A percentile compares a stretch with the other conserved stretches of the same genome.
phyloP scores from a whole-genome alignment of 2,113 vertebrate genomes.

The Thunnus maccoyii region DNA sequence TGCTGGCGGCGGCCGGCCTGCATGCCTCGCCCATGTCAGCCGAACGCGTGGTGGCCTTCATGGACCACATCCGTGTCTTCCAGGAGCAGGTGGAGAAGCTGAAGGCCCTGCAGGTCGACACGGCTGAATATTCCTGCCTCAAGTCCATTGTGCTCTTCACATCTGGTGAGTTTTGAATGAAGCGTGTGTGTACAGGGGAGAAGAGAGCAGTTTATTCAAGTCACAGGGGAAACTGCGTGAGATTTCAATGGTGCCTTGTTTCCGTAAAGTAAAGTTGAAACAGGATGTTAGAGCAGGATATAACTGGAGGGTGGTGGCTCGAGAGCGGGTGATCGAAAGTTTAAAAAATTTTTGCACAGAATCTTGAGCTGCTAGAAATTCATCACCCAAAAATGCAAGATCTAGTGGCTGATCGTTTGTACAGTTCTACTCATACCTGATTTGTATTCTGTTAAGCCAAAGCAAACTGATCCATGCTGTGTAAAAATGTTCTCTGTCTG shows the following conservation, averaged over 20 bases:
- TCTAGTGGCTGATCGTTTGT: not conserved
- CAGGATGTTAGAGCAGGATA: not conserved
- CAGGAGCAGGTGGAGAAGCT: conserved; percentile 93
- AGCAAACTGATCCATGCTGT: too few relatives aligned
- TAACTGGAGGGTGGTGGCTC: not conserved
- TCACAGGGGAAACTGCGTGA: not conserved
- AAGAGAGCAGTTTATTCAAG: too few relatives aligned
- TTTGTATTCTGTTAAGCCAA: not conserved
- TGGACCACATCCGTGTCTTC: conserved; percentile 92
- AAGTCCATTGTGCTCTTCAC: conserved; percentile 91
- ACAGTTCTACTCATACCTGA: not conserved
- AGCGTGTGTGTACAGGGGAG: not conserved
- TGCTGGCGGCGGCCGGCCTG: conserved; percentile 89
- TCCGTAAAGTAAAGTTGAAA: not conserved
- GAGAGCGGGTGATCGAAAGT: not conserved
- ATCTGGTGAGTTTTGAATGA: conserved; percentile 82
- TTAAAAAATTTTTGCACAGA: not conserved
- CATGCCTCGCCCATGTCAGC: conserved; percentile 90
- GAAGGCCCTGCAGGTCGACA: conserved; percentile 90
- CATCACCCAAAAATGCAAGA: not conserved
- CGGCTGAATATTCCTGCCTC: conserved; percentile 90
- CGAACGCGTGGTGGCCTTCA: conserved; percentile 89
- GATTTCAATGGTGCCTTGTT: not conserved
- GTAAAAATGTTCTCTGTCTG: too few relatives aligned
- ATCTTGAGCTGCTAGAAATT: not conserved